These are phyloP conservation scores for Manis crassicaudata DNA, from an alignment of 2,797 vertebrate species.

Conservation along the genomic window DNA sequence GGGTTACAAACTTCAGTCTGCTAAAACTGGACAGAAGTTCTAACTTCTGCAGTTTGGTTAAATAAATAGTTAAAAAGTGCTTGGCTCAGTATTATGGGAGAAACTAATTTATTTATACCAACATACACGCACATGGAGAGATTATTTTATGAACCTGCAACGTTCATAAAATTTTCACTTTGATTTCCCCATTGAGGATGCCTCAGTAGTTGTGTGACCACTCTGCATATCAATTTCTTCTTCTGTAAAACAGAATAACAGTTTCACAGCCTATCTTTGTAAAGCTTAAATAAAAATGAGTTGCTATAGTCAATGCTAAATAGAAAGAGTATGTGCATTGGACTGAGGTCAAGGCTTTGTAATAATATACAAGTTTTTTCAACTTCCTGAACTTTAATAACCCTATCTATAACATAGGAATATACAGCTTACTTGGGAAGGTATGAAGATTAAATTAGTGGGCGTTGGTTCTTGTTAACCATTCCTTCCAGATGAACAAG, in stretches of 20 bases:
- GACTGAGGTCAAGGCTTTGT: neutral
- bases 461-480: neutral
- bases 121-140: neutral
- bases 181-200: neutral
- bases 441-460: neutral
- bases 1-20: neutral
- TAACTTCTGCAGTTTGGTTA: neutral
- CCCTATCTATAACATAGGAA: neutral
- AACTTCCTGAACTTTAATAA: neutral
- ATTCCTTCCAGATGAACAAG: neutral
- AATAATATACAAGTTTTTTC: neutral
- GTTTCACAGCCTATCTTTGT: neutral
- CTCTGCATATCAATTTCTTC: neutral
- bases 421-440: neutral
- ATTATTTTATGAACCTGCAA: neutral
- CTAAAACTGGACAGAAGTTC: neutral
- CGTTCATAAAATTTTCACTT: neutral
- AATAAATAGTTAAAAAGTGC: neutral
- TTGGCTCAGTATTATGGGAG: conserved; percentile 8
- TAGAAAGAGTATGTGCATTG: neutral
- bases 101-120: neutral
- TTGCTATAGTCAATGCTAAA: neutral
- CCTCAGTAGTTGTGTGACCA: neutral
- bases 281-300: conserved; percentile 28
- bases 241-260: neutral